These are phyloP conservation scores for Nothocercus nigrocapillus DNA, from an alignment of 2,113 vertebrate species.

Conservation along the genomic window DNA sequence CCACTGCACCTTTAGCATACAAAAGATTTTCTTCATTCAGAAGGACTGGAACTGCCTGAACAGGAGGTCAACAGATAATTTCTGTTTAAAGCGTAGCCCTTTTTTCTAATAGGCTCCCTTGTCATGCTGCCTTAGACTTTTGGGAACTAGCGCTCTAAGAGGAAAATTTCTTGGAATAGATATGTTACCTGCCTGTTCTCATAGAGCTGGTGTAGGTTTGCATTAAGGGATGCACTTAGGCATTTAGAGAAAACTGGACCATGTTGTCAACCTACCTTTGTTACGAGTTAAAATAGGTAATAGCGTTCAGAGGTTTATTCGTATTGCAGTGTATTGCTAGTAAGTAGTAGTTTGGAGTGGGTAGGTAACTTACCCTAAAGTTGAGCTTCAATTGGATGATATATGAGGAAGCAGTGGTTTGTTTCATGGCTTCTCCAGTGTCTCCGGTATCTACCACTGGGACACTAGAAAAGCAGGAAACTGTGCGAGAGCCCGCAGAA, in stretches of 20 bases:
- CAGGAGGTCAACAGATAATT: neutral
- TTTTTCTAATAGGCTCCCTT: neutral
- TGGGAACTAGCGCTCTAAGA: neutral
- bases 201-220: neutral
- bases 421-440: neutral
- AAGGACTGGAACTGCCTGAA: neutral
- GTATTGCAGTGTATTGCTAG: neutral
- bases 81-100: neutral
- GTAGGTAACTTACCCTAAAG: fast-evolving
- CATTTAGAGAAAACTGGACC: neutral
- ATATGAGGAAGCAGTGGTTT: neutral
- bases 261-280: neutral
- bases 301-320: neutral
- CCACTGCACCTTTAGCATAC: neutral
- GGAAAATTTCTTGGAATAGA: neutral
- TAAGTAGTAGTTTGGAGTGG: neutral
- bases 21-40: neutral
- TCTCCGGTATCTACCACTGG: neutral
- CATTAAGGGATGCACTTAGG: neutral
- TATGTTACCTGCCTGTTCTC: fast-evolving
- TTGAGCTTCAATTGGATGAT: neutral
- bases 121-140: neutral
- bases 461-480: neutral
- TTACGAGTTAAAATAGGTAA: neutral
- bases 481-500: neutral